These are phyloP conservation scores for Carassius auratus DNA, from an alignment of 2,113 vertebrate genomes.

Conservation along the genomic window DNA sequence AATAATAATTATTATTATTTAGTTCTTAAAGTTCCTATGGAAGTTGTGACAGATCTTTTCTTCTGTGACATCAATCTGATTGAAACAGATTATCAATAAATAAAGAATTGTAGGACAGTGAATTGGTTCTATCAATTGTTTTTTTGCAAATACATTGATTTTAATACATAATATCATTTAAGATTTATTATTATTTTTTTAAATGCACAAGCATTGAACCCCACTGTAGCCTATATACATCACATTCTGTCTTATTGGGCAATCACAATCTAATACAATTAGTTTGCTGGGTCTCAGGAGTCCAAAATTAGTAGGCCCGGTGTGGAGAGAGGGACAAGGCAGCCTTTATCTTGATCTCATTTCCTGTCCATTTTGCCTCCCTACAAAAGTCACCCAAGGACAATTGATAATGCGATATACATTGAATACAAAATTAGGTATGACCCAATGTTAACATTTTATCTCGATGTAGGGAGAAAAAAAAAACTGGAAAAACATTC, in stretches of 20 bases:
- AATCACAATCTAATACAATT: constrained; percentile 73
- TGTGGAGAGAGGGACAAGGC: constrained; percentile 68
- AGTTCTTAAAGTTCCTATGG: background rate
- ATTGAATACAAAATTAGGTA: constrained; percentile 66
- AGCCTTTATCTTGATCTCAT: constrained; percentile 72
- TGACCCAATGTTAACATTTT: constrained; percentile 48
- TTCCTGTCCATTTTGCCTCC: constrained; percentile 61
- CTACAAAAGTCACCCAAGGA: constrained; percentile 64
- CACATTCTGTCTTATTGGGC: constrained; percentile 72
- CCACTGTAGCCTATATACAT: constrained; percentile 59
- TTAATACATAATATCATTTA: background rate
- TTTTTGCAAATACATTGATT: background rate
- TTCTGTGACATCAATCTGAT: background rate
- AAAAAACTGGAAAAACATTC: background rate
- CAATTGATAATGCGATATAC: constrained; percentile 69
- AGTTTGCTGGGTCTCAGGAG: constrained; percentile 66
- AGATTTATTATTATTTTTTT: background rate
- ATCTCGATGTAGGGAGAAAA: constrained; percentile 18
- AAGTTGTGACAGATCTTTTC: background rate
- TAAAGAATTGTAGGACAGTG: background rate
- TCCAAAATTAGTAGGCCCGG: constrained; percentile 71
- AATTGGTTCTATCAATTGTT: no score
- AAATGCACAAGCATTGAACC: background rate
- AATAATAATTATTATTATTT: no score
- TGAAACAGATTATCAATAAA: background rate